Evolutionary conservation across 2,113 vertebrate species (phyloP).

Genomic region (Dascyllus trimaculatus): DNA sequence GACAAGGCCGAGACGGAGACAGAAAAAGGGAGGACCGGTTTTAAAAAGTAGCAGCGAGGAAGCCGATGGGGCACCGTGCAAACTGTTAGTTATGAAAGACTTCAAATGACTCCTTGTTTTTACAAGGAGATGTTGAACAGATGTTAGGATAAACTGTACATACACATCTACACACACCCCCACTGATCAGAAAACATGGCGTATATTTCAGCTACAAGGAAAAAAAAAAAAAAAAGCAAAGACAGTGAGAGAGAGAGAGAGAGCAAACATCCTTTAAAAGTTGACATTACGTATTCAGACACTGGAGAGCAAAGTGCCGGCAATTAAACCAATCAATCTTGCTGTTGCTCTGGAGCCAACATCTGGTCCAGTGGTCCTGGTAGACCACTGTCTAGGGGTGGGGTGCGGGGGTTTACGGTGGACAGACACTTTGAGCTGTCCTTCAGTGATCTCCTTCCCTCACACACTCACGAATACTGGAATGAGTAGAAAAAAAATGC

Average conservation of each 20-base stretch:
- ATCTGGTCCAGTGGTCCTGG: slow-evolving; percentile 96
- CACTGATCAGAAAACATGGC: slow-evolving; percentile 56
- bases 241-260: slow-evolving; percentile 56
- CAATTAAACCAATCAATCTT: slow-evolving; percentile 99
- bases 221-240: slow-evolving; percentile 18
- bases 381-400: slow-evolving; percentile 81
- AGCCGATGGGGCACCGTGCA: slow-evolving; percentile 29
- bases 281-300: slow-evolving; percentile 97
- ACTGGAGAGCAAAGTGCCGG: slow-evolving; percentile 93
- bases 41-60: slow-evolving; percentile 37
- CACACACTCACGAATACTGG: slow-evolving; percentile 42
- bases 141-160: slow-evolving; percentile 56
- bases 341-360: slow-evolving; percentile 90
- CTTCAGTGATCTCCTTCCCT: slow-evolving; percentile 89
- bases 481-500: slow-evolving; percentile 37
- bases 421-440: slow-evolving; percentile 95
- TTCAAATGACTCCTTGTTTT: slow-evolving; percentile 43
- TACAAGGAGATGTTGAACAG: slow-evolving; percentile 60
- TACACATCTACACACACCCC: slow-evolving; percentile 41
- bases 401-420: slow-evolving; percentile 65
- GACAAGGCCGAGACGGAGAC: slow-evolving; percentile 15
- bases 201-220: slow-evolving; percentile 47
- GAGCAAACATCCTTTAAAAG: slow-evolving; percentile 91
- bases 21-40: slow-evolving; percentile 12
- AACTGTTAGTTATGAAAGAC: slow-evolving; percentile 35